Conservation (phyloP, 1,140 invertebrate genomes). For the Carcinoscorpius rotundicauda region DNA sequence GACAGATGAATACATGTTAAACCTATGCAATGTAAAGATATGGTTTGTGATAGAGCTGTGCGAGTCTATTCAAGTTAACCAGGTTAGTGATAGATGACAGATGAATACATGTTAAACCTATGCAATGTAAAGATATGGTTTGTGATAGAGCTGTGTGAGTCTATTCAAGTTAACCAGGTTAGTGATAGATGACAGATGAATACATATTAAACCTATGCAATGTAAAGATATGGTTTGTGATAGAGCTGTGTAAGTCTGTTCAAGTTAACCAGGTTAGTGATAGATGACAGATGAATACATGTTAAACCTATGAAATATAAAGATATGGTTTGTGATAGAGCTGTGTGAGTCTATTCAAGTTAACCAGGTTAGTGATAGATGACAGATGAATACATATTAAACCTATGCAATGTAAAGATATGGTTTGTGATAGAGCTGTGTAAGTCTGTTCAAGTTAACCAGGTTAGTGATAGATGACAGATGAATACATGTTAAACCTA, state of each 20-base stretch:
- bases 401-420: conserved; percentile 65
- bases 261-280: conserved; percentile 61
- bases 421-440: conserved; percentile 98
- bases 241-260: conserved; percentile 94
- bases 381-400: conserved; percentile 94
- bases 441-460: conserved; percentile 87
- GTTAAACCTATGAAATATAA: conserved; percentile 74
- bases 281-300: conserved; percentile 87
- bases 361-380: conserved; percentile 49
- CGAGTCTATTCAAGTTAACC: conserved; percentile 87
- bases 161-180: conserved; percentile 76
- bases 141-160: conserved; percentile 93
- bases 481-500: conserved; percentile 96
- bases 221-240: conserved; percentile 77
- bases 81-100: conserved; percentile 48
- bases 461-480: conserved; percentile 48
- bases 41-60: conserved; percentile 98
- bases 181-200: conserved; percentile 61
- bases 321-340: conserved; percentile 92
- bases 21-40: conserved; percentile 65
- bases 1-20: conserved; percentile 94
- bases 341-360: conserved; percentile 94
- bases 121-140: conserved; percentile 80
- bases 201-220: conserved; percentile 94
- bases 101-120: conserved; percentile 96